A percentile compares a stretch with the other conserved stretches of the same genome.
These are phyloP conservation scores for Coregonus sp. DNA, from an alignment of 2,797 vertebrate species.

Conservation along the genomic window DNA sequence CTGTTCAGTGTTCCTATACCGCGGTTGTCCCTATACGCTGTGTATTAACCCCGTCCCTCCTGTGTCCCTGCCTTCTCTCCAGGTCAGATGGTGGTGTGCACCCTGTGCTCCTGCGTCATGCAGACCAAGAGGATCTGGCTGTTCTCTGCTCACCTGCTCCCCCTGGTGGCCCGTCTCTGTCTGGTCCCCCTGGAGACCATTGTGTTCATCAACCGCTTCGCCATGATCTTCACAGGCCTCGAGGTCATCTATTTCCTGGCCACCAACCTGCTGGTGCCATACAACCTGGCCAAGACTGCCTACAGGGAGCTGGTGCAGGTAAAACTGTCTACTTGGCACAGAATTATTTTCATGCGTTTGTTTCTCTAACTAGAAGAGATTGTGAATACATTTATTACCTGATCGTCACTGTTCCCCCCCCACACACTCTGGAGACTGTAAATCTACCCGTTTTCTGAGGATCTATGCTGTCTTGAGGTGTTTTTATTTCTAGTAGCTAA, in stretches of 20 bases:
- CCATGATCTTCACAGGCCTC: slow-evolving; percentile 98
- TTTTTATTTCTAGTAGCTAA: not conserved
- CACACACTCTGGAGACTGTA: too few relatives aligned
- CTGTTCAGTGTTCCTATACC: not conserved
- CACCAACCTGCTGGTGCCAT: slow-evolving; percentile 94
- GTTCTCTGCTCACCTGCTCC: slow-evolving; percentile 97
- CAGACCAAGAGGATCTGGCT: slow-evolving; percentile 99
- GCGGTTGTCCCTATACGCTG: not conserved
- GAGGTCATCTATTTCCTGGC: slow-evolving; percentile 98
- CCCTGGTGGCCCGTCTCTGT: slow-evolving; percentile 94
- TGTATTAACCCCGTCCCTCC: not conserved
- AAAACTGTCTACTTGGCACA: not conserved
- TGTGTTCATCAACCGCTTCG: slow-evolving; percentile 96
- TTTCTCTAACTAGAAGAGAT: too few relatives aligned
- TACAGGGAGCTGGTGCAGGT: slow-evolving; percentile 86
- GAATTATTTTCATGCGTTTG: too few relatives aligned
- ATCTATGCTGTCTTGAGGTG: too few relatives aligned
- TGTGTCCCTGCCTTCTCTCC: slow-evolving; percentile 20
- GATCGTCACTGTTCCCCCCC: too few relatives aligned
- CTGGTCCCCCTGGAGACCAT: slow-evolving; percentile 95
- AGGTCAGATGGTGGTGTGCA: slow-evolving; percentile 98
- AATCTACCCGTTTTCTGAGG: too few relatives aligned
- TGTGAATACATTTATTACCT: too few relatives aligned
- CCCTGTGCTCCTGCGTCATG: slow-evolving; percentile 97
- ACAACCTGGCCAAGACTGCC: slow-evolving; percentile 95